Evolutionary conservation across 2,888 invertebrate species (phyloP).

Genomic region (Marasmarcha lunaedactyla): DNA sequence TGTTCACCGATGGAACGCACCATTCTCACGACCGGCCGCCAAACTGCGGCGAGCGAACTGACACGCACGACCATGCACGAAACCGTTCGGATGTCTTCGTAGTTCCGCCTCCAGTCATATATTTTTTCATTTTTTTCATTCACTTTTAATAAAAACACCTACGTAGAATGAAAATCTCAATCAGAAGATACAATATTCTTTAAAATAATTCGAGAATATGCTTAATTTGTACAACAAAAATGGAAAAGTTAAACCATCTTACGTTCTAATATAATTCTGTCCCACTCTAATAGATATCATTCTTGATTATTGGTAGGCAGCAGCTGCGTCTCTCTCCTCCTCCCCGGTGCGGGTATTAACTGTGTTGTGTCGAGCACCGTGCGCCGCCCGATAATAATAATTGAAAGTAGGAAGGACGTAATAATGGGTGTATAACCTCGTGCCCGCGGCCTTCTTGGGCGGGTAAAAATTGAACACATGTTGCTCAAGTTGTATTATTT

Average conservation of each 20-base stretch:
- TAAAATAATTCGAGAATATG: too few relatives aligned
- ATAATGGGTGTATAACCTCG: conserved; percentile 72
- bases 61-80: conserved; percentile 33
- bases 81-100: conserved; percentile 49
- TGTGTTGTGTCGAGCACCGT: conserved; percentile 35
- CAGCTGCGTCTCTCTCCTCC: conserved; percentile 71
- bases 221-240: too few relatives aligned
- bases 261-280: conserved; percentile 29
- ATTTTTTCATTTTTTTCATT: conserved; percentile 36
- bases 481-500: conserved; percentile 26
- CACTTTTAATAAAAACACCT: too few relatives aligned
- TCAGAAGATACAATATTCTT: too few relatives aligned
- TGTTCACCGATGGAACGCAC: conserved; percentile 59
- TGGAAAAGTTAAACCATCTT: too few relatives aligned
- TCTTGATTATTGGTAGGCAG: conserved; percentile 72
- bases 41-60: conserved; percentile 65
- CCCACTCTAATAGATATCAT: conserved; percentile 49
- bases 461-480: conserved; percentile 70
- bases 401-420: conserved; percentile 71
- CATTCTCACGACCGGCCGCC: conserved; percentile 68
- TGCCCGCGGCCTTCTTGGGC: conserved; percentile 70
- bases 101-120: conserved; percentile 68
- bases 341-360: conserved; percentile 45
- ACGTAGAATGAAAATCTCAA: too few relatives aligned
- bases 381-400: conserved; percentile 69